A percentile compares a stretch with the other conserved stretches of the same genome.
Evolutionary conservation across 1,140 invertebrate species (phyloP).

Genomic region (Mactra quadrangularis): DNA sequence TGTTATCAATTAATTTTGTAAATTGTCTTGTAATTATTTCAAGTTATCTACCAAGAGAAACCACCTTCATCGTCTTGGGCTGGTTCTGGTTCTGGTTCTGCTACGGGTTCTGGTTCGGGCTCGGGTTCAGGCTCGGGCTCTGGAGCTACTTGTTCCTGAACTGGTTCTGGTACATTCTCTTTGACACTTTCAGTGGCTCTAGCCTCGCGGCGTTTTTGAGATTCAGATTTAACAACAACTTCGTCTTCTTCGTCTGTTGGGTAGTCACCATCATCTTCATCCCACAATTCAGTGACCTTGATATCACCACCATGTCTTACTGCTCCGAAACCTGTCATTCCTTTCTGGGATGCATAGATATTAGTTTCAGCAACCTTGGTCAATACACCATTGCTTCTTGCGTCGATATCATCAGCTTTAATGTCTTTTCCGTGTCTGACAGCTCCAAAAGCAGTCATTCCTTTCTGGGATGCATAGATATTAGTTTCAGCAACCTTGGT

Average conservation of each 20-base stretch:
- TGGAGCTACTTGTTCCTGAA: slow-evolving; percentile 9
- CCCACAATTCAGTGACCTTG: slow-evolving; percentile 42
- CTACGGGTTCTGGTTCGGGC: slow-evolving; percentile 49
- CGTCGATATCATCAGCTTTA: slow-evolving; percentile 46
- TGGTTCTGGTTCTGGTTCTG: slow-evolving; percentile 14
- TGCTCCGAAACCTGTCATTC: slow-evolving; percentile 38
- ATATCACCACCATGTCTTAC: slow-evolving; percentile 50
- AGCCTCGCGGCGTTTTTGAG: slow-evolving; percentile 38
- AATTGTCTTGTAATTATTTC: no score
- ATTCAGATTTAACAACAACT: slow-evolving; percentile 6
- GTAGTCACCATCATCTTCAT: slow-evolving; percentile 32
- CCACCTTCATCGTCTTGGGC: slow-evolving; percentile 36
- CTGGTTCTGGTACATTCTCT: slow-evolving; percentile 17
- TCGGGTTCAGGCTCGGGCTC: slow-evolving; percentile 59
- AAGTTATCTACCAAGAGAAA: slow-evolving; percentile 32
- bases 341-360: slow-evolving; percentile 46
- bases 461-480: slow-evolving; percentile 94
- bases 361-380: slow-evolving; percentile 50
- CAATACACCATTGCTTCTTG: slow-evolving; percentile 33
- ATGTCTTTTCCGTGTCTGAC: slow-evolving; percentile 55
- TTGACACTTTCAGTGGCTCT: slow-evolving; percentile 9
- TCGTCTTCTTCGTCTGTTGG: slow-evolving; percentile 44
- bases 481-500: slow-evolving; percentile 96
- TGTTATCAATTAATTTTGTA: no score
- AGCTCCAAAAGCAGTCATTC: slow-evolving; percentile 87